Evolutionary conservation across 2,888 invertebrate species (phyloP).

Genomic region (Eustalomyia histrio): DNA sequence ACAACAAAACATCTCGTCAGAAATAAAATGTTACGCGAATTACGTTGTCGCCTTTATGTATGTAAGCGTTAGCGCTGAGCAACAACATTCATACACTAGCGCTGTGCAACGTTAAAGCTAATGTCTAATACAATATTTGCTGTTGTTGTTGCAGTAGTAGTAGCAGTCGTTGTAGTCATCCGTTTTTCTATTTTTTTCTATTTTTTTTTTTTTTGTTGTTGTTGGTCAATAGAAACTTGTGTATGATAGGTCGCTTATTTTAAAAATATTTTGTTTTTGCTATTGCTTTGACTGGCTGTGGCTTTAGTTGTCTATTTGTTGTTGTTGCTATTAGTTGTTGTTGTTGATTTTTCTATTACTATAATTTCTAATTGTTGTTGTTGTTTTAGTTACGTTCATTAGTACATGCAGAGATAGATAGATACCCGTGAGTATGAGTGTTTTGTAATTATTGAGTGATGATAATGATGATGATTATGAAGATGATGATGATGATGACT

Average conservation of each 20-base stretch:
- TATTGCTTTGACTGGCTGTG: slow-evolving; percentile 19
- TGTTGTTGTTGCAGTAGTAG: not conserved
- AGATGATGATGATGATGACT: slow-evolving; percentile 42
- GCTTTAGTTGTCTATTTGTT: not conserved
- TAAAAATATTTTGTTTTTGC: slow-evolving; percentile 25
- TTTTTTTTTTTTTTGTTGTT: slow-evolving; percentile 30
- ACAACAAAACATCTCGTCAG: slow-evolving; percentile 39
- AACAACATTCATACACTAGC: slow-evolving; percentile 26
- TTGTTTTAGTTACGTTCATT: slow-evolving; percentile 42
- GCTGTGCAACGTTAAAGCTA: slow-evolving; percentile 34
- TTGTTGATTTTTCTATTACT: slow-evolving; percentile 35
- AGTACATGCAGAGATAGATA: slow-evolving; percentile 33
- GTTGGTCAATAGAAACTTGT: slow-evolving; percentile 67
- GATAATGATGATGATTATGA: slow-evolving; percentile 30
- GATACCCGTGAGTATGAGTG: not conserved
- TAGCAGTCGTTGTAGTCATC: no score
- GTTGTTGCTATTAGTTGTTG: not conserved
- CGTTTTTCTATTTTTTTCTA: slow-evolving; percentile 15
- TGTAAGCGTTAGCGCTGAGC: slow-evolving; percentile 19
- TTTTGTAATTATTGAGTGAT: slow-evolving; percentile 56
- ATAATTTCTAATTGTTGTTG: slow-evolving; percentile 48
- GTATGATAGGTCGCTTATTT: slow-evolving; percentile 66
- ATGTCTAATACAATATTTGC: slow-evolving; percentile 30
- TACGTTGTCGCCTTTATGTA: slow-evolving; percentile 56
- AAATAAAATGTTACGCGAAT: slow-evolving; percentile 59